Conservation (phyloP, 2,113 vertebrate genomes). For the rabbit (Oryctolagus cuniculus) region DNA sequence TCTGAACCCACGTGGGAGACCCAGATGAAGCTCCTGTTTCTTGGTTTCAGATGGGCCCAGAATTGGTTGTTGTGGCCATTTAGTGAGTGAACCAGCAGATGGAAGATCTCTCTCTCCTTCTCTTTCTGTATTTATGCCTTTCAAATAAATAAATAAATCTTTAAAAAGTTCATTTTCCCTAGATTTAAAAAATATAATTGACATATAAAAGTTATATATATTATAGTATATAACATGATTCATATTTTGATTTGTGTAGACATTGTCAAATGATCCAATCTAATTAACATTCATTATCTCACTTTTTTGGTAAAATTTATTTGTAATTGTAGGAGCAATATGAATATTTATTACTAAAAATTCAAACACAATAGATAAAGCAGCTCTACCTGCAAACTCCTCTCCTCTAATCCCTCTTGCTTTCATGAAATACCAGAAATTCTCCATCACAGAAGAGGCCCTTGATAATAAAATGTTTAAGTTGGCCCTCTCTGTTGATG, state of each 20-base stretch:
- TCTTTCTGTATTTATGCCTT: too few relatives aligned
- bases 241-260: background rate
- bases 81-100: too few relatives aligned
- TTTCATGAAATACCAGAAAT: background rate
- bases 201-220: background rate
- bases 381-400: background rate
- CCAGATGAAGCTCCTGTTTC: too few relatives aligned
- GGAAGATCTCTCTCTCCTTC: too few relatives aligned
- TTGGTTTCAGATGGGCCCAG: too few relatives aligned
- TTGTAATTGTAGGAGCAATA: background rate
- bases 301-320: background rate
- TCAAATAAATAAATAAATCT: too few relatives aligned
- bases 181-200: background rate
- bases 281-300: background rate
- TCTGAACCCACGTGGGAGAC: too few relatives aligned
- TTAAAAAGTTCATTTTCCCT: background rate
- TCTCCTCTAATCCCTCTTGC: background rate
- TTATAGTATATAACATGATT: background rate
- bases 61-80: too few relatives aligned
- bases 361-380: background rate
- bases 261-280: background rate
- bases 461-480: background rate
- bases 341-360: constrained; percentile 9
- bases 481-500: background rate
- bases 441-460: background rate